Percentiles rank a stretch among this genome's conserved stretches.
phyloP scores from a whole-genome alignment of 53 echinoderm and acorn worm genomes.

The Henricia sp. region DNA sequence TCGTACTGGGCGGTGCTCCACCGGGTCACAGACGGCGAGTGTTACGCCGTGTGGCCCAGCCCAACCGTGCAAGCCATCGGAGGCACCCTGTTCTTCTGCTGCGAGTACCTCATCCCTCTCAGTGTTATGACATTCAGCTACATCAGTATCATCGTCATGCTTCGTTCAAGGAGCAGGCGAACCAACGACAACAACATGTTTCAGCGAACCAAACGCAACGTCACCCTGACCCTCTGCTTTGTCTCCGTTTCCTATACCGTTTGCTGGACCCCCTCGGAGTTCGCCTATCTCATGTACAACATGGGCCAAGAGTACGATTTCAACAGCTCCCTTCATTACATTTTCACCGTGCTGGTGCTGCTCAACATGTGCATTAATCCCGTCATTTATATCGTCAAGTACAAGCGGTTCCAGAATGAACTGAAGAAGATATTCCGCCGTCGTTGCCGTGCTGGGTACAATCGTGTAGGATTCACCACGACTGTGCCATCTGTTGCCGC shows the following conservation, averaged over 20 bases:
- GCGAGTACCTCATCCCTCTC: conserved; percentile 83
- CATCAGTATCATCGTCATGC: conserved; percentile 80
- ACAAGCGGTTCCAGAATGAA: conserved; percentile 78
- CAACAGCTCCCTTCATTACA: conserved; percentile 67
- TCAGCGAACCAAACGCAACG: conserved; percentile 81
- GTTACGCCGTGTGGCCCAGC: conserved; percentile 71
- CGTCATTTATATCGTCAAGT: conserved; percentile 84
- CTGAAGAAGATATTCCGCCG: conserved; percentile 63
- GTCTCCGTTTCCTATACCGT: conserved; percentile 80
- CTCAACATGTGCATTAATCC: conserved; percentile 87
- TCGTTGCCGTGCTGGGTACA: not conserved
- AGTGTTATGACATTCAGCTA: conserved; percentile 80
- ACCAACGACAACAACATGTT: conserved; percentile 75
- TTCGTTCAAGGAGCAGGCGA: conserved; percentile 69
- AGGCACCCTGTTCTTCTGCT: conserved; percentile 69
- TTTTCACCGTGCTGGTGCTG: conserved; percentile 72
- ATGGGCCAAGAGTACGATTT: conserved; percentile 79
- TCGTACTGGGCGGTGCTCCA: conserved; percentile 77
- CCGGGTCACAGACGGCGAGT: conserved; percentile 10
- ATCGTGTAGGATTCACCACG: not conserved
- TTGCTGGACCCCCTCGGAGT: conserved; percentile 85
- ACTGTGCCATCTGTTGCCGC: not conserved
- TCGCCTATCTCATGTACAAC: conserved; percentile 79
- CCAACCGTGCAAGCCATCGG: conserved; percentile 59
- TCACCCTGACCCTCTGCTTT: conserved; percentile 76